Evolutionary conservation across 2,888 invertebrate genomes (phyloP), one percentile per base, ranked within the genome.

Genomic region (Hyppa rectilinea): DNA sequence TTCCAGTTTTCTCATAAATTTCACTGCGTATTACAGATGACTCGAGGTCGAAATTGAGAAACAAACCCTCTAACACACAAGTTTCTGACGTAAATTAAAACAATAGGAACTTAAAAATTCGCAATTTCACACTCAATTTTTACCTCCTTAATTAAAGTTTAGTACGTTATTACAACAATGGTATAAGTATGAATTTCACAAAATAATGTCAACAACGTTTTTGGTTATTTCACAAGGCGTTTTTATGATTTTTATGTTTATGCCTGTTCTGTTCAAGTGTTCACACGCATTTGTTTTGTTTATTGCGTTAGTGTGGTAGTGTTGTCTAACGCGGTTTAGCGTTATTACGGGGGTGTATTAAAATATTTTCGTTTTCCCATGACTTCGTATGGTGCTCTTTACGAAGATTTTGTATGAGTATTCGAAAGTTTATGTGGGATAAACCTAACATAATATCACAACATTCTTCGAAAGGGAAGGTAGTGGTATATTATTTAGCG

Each of bases 181-280:
- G 67, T 29, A 62, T 52, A 68, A 58, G 66, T 73, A 72, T 45
- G 68, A 67, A 75, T 80, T 78, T 82, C 83, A 65, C 65, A 84
- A 82, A 83, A 60, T 71, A 76, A 67, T 82, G 85, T 84, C 83
- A 82, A 77, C 82, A 70, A 71, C 68, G 31, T 71, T 71, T n/a
- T 84, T 63, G 38, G 31, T 26, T 59, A 77, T 79, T 79, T 81
- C 78, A 26, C 52, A 79, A 81, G 43, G 49, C 9, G 23, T 64
- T 66, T 81, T 67, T 66, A 45, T 56, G n/a, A 36, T 31, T 61
- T 81, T 77, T 63, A 68, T 49, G 43, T 49, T 65, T 67, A 56
- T 61, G 50, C 29, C 29, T 53, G 29, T 64, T 61, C 38, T 66
- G 14, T 67, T 58, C 38, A 12, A 69, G 65, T 62, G 23, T 78